These are phyloP conservation scores for Gymnarchus niloticus DNA, from an alignment of 2,113 vertebrate genomes.

Conservation along the genomic window DNA sequence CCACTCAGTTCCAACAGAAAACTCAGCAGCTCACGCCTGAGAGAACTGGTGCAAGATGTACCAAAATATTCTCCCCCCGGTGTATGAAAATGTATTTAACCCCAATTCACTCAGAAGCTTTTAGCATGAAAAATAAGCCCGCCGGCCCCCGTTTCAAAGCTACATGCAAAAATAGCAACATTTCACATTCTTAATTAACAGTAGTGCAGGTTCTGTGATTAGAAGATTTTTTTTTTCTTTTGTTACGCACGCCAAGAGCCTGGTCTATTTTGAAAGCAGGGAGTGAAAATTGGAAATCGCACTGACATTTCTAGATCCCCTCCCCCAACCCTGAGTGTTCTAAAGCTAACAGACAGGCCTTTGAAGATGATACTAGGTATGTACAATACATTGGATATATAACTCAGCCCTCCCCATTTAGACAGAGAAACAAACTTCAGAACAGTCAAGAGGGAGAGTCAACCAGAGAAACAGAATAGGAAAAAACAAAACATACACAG, in stretches of 20 bases:
- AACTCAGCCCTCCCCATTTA: background rate
- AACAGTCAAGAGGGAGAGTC: background rate
- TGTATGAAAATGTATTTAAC: background rate
- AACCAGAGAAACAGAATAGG: slow-evolving; percentile 47
- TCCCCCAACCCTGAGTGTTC: slow-evolving; percentile 5
- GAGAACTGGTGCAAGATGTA: slow-evolving; percentile 4
- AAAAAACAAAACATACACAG: slow-evolving; percentile 39
- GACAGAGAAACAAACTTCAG: slow-evolving; percentile 6
- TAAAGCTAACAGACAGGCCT: background rate
- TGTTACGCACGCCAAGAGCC: slow-evolving; percentile 42
- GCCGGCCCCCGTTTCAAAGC: background rate
- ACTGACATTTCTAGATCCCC: slow-evolving; percentile 29
- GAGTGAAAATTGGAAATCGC: slow-evolving; percentile 48
- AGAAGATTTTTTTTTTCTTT: slow-evolving; percentile 37
- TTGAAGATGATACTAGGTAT: slow-evolving; percentile 18
- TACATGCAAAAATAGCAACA: slow-evolving; percentile 30
- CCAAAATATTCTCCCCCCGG: background rate
- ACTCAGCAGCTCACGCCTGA: slow-evolving; percentile 26
- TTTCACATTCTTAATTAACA: slow-evolving; percentile 37
- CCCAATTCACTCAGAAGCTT: background rate
- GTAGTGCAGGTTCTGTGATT: slow-evolving; percentile 44
- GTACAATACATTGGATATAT: background rate
- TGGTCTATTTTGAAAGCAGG: slow-evolving; percentile 37
- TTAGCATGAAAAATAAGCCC: background rate
- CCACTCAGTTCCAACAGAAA: background rate